Conservation (phyloP, 2,113 vertebrate species). For the Gymnocephalus cernua region DNA sequence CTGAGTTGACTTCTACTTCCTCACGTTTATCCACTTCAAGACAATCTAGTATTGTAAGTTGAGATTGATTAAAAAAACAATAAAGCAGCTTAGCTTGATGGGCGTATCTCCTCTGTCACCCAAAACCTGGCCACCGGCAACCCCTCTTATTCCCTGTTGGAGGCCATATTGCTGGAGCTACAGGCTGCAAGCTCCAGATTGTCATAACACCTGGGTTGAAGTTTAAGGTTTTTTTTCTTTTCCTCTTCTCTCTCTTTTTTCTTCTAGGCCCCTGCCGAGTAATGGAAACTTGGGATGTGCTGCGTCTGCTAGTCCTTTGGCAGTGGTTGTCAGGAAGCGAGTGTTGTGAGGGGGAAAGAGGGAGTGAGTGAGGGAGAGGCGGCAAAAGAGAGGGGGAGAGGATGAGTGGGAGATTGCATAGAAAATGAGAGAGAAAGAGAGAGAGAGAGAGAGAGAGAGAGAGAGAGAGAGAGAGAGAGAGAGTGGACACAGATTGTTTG, state of each 20-base stretch:
- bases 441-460: constrained; percentile 20
- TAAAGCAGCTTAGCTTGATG: neutral
- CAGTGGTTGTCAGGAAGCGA: constrained; percentile 78
- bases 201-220: constrained; percentile 40
- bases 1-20: constrained; percentile 15
- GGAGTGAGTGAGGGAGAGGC: constrained; percentile 58
- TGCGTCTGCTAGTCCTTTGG: constrained; percentile 73
- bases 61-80: neutral
- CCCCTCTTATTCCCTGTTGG: constrained; percentile 17
- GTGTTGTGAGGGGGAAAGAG: constrained; percentile 72
- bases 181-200: constrained; percentile 44
- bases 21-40: constrained; percentile 29
- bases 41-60: constrained; percentile 8
- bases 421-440: constrained; percentile 33
- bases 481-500: constrained; percentile 30
- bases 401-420: constrained; percentile 42
- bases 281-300: constrained; percentile 68
- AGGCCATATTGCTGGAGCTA: constrained; percentile 52
- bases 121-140: constrained; percentile 17
- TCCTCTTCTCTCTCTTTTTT: constrained; percentile 16
- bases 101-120: constrained; percentile 10
- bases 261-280: constrained; percentile 37
- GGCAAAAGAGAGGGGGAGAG: constrained; percentile 47
- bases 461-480: constrained; percentile 39
- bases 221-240: neutral